Conservation (phyloP, 2,888 invertebrate species). For the Crocallis elinguaria region DNA sequence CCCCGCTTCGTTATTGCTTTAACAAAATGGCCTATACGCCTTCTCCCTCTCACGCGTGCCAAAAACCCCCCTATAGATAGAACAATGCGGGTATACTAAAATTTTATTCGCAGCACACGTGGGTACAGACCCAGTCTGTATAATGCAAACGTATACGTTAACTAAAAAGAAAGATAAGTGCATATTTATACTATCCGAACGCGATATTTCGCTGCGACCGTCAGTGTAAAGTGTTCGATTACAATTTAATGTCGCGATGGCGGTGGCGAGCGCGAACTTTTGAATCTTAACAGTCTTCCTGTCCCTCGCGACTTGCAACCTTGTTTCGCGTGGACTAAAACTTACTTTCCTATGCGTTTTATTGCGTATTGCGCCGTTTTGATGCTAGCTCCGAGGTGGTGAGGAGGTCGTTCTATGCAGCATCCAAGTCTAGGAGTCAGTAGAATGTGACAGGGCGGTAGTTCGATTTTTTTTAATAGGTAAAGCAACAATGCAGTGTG, state of each 20-base stretch:
- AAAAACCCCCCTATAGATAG: constrained; percentile 52
- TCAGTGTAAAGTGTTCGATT: constrained; percentile 83
- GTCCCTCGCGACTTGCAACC: constrained; percentile 40
- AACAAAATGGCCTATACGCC: constrained; percentile 64
- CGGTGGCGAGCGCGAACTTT: constrained; percentile 64
- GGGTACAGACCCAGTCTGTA: constrained; percentile 69
- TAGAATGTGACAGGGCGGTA: constrained; percentile 58
- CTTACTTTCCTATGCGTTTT: constrained; percentile 27
- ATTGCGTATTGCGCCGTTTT: constrained; percentile 33
- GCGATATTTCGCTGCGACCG: constrained; percentile 79
- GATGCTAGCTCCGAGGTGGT: constrained; percentile 45
- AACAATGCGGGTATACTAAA: constrained; percentile 80
- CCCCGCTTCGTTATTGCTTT: constrained; percentile 67
- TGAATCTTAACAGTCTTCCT: constrained; percentile 57
- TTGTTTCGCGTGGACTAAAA: constrained; percentile 31
- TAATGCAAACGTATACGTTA: constrained; percentile 81
- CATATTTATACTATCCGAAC: constrained; percentile 81
- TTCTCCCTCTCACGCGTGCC: constrained; percentile 59
- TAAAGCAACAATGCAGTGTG: constrained; percentile 53
- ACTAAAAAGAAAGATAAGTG: constrained; percentile 84
- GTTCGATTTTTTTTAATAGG: constrained; percentile 58
- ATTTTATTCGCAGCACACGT: constrained; percentile 83
- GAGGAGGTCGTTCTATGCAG: constrained; percentile 67
- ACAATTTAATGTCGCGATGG: constrained; percentile 82
- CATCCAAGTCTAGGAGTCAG: constrained; percentile 59